Percentiles rank a stretch among this genome's conserved stretches.
phyloP scores from a whole-genome alignment of 1,140 invertebrate species.

The Heliconius eleuchia region DNA sequence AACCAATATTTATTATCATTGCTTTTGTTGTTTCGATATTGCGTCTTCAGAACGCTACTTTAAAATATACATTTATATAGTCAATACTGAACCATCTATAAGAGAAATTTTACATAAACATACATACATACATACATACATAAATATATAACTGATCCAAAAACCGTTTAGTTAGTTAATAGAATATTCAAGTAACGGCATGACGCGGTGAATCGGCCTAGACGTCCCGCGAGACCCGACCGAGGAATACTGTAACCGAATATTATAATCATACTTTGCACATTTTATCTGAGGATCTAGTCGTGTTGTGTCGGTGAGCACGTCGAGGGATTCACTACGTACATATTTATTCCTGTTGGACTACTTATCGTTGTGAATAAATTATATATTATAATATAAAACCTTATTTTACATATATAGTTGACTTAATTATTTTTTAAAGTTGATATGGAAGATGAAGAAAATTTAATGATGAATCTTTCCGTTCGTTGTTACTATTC shows the following conservation, averaged over 20 bases:
- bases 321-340: not conserved
- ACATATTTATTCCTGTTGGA: not conserved
- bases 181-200: slow-evolving; percentile 16
- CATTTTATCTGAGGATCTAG: slow-evolving; percentile 1
- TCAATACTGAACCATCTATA: too few species aligned
- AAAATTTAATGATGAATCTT: too few species aligned
- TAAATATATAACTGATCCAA: not conserved
- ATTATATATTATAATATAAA: too few species aligned
- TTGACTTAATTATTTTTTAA: too few species aligned
- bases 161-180: slow-evolving; percentile 11
- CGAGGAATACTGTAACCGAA: slow-evolving; percentile 9
- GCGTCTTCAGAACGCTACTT: too few species aligned
- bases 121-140: not conserved
- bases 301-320: not conserved
- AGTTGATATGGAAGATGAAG: too few species aligned
- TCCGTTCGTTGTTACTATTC: too few species aligned
- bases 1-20: too few species aligned
- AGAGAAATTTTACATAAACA: not conserved
- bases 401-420: too few species aligned
- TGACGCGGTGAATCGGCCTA: not conserved
- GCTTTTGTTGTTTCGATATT: too few species aligned
- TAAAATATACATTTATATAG: too few species aligned
- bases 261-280: slow-evolving; percentile 17
- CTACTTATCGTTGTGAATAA: not conserved
- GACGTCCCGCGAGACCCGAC: not conserved